Evolutionary conservation across 2,888 invertebrate species (phyloP).

Genomic region (Odontocerum albicorne): DNA sequence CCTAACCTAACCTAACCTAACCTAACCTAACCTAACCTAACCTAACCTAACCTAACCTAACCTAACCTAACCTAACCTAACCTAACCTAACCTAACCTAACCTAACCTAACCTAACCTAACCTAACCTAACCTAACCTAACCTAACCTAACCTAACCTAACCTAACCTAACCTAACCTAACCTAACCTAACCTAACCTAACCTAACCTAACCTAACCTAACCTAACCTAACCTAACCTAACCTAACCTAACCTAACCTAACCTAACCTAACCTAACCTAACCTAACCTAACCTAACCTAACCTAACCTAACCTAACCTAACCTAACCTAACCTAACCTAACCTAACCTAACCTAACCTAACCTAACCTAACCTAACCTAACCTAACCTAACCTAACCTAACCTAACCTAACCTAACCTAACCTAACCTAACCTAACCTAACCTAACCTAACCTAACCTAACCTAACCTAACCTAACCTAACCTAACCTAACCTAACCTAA

Average conservation of each 20-base stretch:
- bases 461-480: constrained; percentile 3
- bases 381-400: constrained; percentile 1
- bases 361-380: constrained; percentile 1
- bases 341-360: constrained; percentile 2
- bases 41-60: constrained; percentile 5
- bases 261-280: constrained; percentile 5
- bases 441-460: constrained; percentile 1
- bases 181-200: constrained; percentile 5
- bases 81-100: constrained; percentile 5
- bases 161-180: constrained; percentile 5
- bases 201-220: constrained; percentile 5
- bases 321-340: constrained; percentile 4
- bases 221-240: constrained; percentile 5
- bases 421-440: constrained; percentile 2
- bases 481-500: constrained; percentile 9
- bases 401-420: constrained; percentile 4
- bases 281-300: constrained; percentile 5
- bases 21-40: constrained; percentile 5
- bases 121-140: constrained; percentile 5
- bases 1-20: constrained; percentile 5
- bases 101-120: constrained; percentile 5
- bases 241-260: constrained; percentile 5
- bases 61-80: constrained; percentile 5
- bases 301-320: constrained; percentile 2
- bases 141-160: constrained; percentile 5